Base-by-base conservation (phyloP, 1,140 invertebrate species). In the Drosophila quadrilineata region DNA sequence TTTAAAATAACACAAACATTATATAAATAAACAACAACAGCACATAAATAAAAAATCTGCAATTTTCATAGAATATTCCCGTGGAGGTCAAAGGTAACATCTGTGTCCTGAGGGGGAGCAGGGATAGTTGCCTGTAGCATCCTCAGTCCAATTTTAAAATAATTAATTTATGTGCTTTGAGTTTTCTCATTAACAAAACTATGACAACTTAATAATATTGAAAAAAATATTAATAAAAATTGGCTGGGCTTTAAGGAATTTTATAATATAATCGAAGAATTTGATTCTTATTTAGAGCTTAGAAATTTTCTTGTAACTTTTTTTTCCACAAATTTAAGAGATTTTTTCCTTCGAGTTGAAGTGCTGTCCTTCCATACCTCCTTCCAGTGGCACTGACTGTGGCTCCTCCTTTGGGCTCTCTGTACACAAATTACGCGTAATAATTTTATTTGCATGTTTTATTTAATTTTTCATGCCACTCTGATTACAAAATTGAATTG, bases 391-490 rank as follows among this genome's bases (percentile, higher is more conserved):
- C 35, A 22, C 12, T 1, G 14, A 16, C 16, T 36, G 5, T 5
- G 28, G 31, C 16, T 33, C 35, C 17, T 38, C 53, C 46, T 22
- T 38, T 41, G 9, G 54, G 63, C 36, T 35, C 24, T 48, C 54
- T 59, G 77, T 69, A 71, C 73, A 85, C 77, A 84, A 84, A 84
- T 85, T 77, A 84, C 63, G 79, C 79, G 79, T 84, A 79, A 84
- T 84, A 84, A 84, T 84, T 84, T 84, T 84, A 84, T 84, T 84
- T 84, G 79, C 79, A 85, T 85, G 79, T 84, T 84, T 84, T 84
- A 84, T 84, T 84, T 84, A 84, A 84, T 84, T 84, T 84, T 84
- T 84, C 79, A 84, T 84, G 79, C 79, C 79, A 79, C 79, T 85
- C 79, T 84, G 79, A 84, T 84, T 84, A 74, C 79, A 60, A 84